Evolutionary conservation across 2,797 vertebrate species (phyloP), one percentile per base, ranked within the genome.

Genomic region (Peromyscus nudipes): DNA sequence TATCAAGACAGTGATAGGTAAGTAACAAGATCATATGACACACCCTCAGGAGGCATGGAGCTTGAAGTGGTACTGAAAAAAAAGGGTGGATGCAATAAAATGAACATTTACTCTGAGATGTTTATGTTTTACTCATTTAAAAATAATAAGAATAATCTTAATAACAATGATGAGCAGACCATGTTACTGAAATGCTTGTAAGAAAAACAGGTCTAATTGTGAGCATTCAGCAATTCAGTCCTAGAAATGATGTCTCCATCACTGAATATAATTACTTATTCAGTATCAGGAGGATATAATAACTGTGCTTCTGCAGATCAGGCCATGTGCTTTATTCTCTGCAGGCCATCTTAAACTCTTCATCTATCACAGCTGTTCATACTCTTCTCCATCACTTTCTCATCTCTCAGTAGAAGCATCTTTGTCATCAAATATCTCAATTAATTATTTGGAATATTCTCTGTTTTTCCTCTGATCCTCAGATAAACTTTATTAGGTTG

Each of bases 361-460:
- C 62, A 71, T 52, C 9, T 4, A 0, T 25, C 14, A 76, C 16
- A 37, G 25, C 60, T 62, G 4, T 25, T 73, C 14, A 25, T 12
- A 11, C 77, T 62, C 31, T 64, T 11, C 23, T 92, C 14, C 1
- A 4, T 65, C 19, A 62, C 34, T 67, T 34, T 69, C 43, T 31
- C 43, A 14, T 77, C 90, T 92, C 60, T 25, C 2, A 16, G 25
- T 34, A 25, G 40, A 86, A 23, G 12, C 31, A 67, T 37, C 11
- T 43, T 52, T 60, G 46, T 19, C 65, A 81, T 60, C 27, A n/a
- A 95, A 69, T 16, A 91, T 64, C 49, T 79, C 81, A 75, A 90
- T 89, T 49, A 79, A 80, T 69, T 10, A 91, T 92, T 79, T 94
- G 57, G 10, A n/a, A 19, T 69, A 69, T 43, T 92, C 65, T 86